A percentile compares a stretch with the other conserved stretches of the same genome.
Conservation (phyloP, 2,888 invertebrate genomes). For the Cephus nigrinus region DNA sequence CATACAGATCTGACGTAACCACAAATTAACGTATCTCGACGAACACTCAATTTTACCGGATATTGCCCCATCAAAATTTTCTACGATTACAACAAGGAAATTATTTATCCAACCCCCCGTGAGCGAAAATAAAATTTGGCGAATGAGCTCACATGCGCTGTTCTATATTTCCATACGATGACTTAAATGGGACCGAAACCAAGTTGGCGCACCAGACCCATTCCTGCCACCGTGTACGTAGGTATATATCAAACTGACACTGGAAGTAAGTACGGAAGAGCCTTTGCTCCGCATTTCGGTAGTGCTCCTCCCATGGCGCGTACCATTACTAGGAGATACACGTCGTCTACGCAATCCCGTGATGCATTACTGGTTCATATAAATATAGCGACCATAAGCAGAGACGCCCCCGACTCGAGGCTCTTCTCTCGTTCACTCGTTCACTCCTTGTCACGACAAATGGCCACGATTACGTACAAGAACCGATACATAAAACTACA, state of each 20-base stretch:
- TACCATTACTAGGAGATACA: slow-evolving; percentile 51
- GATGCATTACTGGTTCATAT: slow-evolving; percentile 56
- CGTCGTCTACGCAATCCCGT: slow-evolving; percentile 54
- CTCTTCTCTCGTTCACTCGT: slow-evolving; percentile 12
- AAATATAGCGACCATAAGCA: slow-evolving; percentile 35
- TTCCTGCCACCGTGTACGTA: not conserved
- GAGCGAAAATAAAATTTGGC: not conserved
- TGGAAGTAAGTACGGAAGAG: slow-evolving; percentile 27
- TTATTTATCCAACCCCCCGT: not conserved
- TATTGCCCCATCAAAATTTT: not conserved
- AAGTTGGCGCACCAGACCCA: not conserved
- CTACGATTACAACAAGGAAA: not conserved
- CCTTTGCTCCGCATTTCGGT: slow-evolving; percentile 43
- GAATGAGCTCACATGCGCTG: not conserved
- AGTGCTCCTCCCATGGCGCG: slow-evolving; percentile 25
- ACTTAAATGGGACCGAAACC: not conserved
- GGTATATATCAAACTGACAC: slow-evolving; percentile 40
- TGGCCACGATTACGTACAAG: slow-evolving; percentile 59
- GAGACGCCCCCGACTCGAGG: slow-evolving; percentile 27
- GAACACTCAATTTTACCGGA: not conserved
- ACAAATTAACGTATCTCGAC: not conserved
- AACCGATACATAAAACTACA: slow-evolving; percentile 50
- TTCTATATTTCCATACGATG: not conserved
- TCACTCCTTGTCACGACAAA: slow-evolving; percentile 43
- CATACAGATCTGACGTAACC: no score